A percentile compares a stretch with the other conserved stretches of the same genome.
Conservation (phyloP, 2,113 vertebrate species). For the Microtus montanus region DNA sequence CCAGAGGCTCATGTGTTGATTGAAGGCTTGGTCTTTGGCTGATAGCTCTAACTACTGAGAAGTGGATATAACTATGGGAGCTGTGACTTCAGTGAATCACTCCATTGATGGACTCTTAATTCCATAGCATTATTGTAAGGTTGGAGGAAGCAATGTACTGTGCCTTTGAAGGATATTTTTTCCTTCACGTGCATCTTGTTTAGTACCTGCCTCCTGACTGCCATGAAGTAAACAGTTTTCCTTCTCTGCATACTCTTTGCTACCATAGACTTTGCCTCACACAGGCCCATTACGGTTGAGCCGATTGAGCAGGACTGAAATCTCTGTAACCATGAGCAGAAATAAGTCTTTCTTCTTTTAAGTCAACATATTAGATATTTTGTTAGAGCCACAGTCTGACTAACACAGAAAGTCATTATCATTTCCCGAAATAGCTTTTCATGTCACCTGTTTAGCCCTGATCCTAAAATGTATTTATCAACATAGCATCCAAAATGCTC, state of each 20-base stretch:
- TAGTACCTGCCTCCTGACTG: neutral
- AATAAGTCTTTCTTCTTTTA: neutral
- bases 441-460: neutral
- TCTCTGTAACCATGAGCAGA: neutral
- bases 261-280: neutral
- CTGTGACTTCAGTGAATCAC: neutral
- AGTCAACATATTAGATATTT: neutral
- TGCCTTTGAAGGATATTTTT: neutral
- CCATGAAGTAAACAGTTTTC: neutral
- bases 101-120: neutral
- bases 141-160: neutral
- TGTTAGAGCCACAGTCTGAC: neutral
- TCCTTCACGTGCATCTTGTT: neutral
- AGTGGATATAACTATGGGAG: neutral
- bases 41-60: neutral
- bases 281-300: neutral
- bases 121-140: neutral
- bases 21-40: neutral
- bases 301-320: neutral
- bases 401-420: neutral
- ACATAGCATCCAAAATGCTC: neutral
- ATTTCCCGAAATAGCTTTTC: neutral
- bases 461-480: neutral
- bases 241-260: neutral
- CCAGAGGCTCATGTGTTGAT: neutral